Evolutionary conservation across 2,888 invertebrate species (phyloP).

Genomic region (Brachylomia viminalis): DNA sequence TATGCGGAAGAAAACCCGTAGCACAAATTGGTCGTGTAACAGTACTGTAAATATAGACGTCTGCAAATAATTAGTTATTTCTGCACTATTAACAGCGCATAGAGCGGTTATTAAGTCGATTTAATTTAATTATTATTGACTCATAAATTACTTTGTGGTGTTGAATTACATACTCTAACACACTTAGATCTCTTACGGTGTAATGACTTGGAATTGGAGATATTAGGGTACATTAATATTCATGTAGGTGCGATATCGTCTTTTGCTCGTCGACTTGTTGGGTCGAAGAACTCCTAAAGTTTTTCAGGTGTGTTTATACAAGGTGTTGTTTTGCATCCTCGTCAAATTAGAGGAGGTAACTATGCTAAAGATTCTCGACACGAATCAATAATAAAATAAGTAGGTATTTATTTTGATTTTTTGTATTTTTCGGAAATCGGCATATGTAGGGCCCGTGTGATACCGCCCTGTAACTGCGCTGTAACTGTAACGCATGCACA

Average conservation of each 20-base stretch:
- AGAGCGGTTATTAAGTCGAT: slow-evolving; percentile 58
- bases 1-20: slow-evolving; percentile 61
- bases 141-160: slow-evolving; percentile 40
- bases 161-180: slow-evolving; percentile 48
- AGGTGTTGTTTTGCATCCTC: too few relatives aligned
- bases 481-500: too few relatives aligned
- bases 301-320: slow-evolving; percentile 16
- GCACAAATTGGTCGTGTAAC: slow-evolving; percentile 57
- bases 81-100: slow-evolving; percentile 64
- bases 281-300: not conserved
- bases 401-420: too few relatives aligned
- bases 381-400: too few relatives aligned
- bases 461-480: too few relatives aligned
- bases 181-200: slow-evolving; percentile 44
- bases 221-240: slow-evolving; percentile 49
- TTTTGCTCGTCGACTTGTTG: slow-evolving; percentile 13
- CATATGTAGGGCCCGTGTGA: too few relatives aligned
- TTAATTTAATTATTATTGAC: slow-evolving; percentile 58
- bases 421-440: too few relatives aligned
- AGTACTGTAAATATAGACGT: slow-evolving; percentile 65
- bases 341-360: too few relatives aligned
- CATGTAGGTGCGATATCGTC: slow-evolving; percentile 34
- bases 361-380: too few relatives aligned
- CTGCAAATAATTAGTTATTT: slow-evolving; percentile 68
- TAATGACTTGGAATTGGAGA: slow-evolving; percentile 46